Evolutionary conservation across 2,113 vertebrate species (phyloP), one percentile per base, ranked within the genome.

Genomic region (Coregonus clupeaformis): DNA sequence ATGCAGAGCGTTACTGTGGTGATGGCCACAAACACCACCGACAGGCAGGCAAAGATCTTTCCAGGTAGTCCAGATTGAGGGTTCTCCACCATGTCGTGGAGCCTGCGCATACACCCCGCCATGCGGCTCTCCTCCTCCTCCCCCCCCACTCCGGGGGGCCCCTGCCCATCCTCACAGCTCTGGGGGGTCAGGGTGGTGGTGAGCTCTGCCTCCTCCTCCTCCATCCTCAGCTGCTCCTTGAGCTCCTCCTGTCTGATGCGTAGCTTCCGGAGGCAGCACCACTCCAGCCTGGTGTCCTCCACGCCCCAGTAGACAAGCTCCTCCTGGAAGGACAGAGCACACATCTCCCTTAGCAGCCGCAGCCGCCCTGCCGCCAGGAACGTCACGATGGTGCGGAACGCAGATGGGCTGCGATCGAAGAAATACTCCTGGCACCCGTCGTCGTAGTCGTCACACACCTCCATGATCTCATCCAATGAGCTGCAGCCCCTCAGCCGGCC

Each of bases 291-390:
- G 74, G 94, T 91, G 87, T 98, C 96, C 91, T 97, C 96, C 86
- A 98, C 93, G 13, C 97, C 97, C 97, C 97, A 98, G 91, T 99
- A 99, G 78, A 96, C 91, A 75, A 99, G 93, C 87, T 98, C 97
- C 88, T 98, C 97, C 89, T 96, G 97, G 88, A 99, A 99, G 45
- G 97, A 97, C 73, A 98, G 92, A 4, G 95, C 96, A 0, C 97
- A 98, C 91, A 97, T 96, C 88, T 97, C 96, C 72, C 96, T 92
- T 82, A 98, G 92, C 36, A 98, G 94, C 32, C 97, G 91, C 77
- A 98, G 95, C 87, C 98, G 98, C 52, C 96, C 96, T 0, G 97
- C 97, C 0, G 95, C 94, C 89, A 98, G 85, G 86, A 97, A 97
- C 30, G 95, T 96, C 89, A 96, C 95, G 18, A 98, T 97, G 2